Base-by-base conservation (phyloP, 64 coral and sea anemone species). In the Platygyra sinensis region DNA sequence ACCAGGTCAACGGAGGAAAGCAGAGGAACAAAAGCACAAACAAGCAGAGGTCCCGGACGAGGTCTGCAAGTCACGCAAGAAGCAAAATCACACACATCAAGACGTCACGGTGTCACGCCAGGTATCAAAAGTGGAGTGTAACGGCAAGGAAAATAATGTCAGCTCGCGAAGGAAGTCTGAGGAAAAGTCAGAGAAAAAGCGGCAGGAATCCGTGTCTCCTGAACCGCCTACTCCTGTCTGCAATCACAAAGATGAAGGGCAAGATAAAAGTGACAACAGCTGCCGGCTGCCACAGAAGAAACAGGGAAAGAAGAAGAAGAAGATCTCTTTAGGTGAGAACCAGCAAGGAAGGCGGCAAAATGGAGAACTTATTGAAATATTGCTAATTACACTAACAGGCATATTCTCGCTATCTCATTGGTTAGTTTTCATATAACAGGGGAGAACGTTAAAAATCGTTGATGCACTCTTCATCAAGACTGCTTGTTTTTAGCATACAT, bases 291-390 rank as follows among this genome's bases (percentile, higher is more conserved):
- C 52, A 13, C 80, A 91, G 80, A 83, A 69, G 22, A 91, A 91
- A 76, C 72, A 62, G 29, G 69, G 89, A 15, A 91, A 82, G 52
- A 90, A 90, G 64, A 90, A 91, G 46, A 91, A 91, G 60, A 73
- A 80, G 18, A 16, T 33, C 17, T 91, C 39, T 16, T n/a, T 91
- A 46, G 89, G 89, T 91, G 60, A 91, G 72, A 12, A 24, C 59
- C 27, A 62, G 19, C 16, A 16, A 62, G 3, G 7, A 28, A 36
- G 28, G 7, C 50, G 42, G 42, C 6, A n/a, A 29, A 13, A 14
- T 29, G 49, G 57, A 10, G 15, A 60, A 22, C 19, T 78, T 2
- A 60, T 62, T 9, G 18, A 7, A 83, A 20, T 78, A 20, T 78
- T 20, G 71, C 2, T 22, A 10, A 24, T 24, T 83, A 10, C 22